Conservation (phyloP, 2,888 invertebrate species). For the Mythimna pallens region DNA sequence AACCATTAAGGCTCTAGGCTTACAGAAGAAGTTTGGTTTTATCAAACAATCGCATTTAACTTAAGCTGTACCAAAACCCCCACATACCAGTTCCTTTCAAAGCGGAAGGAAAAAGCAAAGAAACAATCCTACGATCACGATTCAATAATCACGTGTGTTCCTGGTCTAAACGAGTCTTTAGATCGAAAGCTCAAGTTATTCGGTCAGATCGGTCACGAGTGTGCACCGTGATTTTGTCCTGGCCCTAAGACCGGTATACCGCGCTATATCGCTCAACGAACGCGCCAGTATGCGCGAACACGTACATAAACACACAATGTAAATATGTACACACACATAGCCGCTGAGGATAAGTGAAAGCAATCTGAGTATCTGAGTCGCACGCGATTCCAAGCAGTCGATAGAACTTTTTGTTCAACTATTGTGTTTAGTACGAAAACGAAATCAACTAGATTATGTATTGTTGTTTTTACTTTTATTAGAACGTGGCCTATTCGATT, state of each 20-base stretch:
- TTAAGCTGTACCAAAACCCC: background rate
- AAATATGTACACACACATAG: constrained; percentile 44
- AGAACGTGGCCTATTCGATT: constrained; percentile 20
- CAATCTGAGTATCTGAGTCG: constrained; percentile 59
- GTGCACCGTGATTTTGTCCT: constrained; percentile 51
- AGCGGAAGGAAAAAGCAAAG: constrained; percentile 41
- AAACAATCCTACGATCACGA: constrained; percentile 51
- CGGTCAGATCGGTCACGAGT: constrained; percentile 63
- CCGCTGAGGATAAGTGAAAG: constrained; percentile 67
- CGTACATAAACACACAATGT: constrained; percentile 2
- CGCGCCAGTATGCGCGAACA: constrained; percentile 35
- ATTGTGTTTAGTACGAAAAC: constrained; percentile 62
- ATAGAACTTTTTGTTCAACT: constrained; percentile 58
- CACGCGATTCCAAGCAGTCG: constrained; percentile 56
- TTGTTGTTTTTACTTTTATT: constrained; percentile 53
- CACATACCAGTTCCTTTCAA: constrained; percentile 5
- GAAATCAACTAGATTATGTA: constrained; percentile 56
- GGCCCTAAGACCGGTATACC: constrained; percentile 67
- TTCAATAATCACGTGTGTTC: constrained; percentile 34
- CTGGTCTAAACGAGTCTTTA: constrained; percentile 30
- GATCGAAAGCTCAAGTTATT: constrained; percentile 59
- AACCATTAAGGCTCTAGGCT: background rate
- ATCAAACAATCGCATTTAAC: background rate
- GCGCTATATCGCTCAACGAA: constrained; percentile 75
- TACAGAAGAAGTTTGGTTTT: background rate